Base-by-base conservation (phyloP, 2,113 vertebrate genomes). In the Turnix velox region DNA sequence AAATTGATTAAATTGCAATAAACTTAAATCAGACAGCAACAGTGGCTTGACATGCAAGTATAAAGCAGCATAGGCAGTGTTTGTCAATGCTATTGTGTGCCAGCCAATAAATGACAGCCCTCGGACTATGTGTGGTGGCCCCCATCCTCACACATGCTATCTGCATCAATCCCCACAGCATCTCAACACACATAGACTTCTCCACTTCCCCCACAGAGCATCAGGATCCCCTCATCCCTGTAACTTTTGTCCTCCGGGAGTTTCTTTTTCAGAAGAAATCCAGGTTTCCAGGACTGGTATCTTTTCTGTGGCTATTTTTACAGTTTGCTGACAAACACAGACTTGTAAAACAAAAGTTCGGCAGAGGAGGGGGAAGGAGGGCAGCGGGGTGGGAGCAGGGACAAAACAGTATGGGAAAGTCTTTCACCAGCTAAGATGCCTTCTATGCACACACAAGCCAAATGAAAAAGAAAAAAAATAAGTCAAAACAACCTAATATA, bases 401-500 rank as follows among this genome's bases (percentile, higher is more conserved):
- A 94, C 74, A 61, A 49, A 84, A 58, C 78, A 39, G 31, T 54
- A 92, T 68, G 82, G 87, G 92, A 83, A 96, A 95, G 91, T 93
- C 94, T 84, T 86, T 67, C 87, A 63, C 78, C 8, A 7, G 30
- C 84, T 76, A 45, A 87, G 88, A 87, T 79, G 71, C 81, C 51
- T 93, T 82, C 91, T 73, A 79, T 54, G 81, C 51, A 78, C 69
- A 93, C 73, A 87, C 77, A 91, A 25, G 86, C 78, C 91, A 93
- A 94, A 84, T 33, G 59, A 18, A 92, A 81, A 80, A 76, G 90
- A 46, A 65, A 76, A 92, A 40, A 30, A 35, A 92, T 94, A 96
- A 93, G 90, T 91, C 88, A 94, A 96, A 96, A 95, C 94, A 96
- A 88, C 68, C 93, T 88, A 94, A 93, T 86, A 94, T 75, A 91